Percentiles rank a stretch among this genome's conserved stretches.
These are phyloP conservation scores for Bombylius discolor DNA, from an alignment of 2,888 invertebrate species.

Conservation along the genomic window DNA sequence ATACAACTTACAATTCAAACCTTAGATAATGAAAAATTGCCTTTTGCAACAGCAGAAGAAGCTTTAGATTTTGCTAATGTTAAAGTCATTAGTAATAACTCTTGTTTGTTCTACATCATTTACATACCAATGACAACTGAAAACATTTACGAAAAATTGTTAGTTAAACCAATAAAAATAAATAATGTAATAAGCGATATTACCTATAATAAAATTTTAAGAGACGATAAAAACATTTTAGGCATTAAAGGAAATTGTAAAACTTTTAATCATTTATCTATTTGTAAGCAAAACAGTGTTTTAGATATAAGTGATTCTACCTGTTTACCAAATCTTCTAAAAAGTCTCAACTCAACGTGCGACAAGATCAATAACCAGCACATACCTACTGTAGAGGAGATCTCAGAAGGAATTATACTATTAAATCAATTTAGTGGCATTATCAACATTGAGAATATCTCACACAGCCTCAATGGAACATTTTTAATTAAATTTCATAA, in stretches of 20 bases:
- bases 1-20: constrained; percentile 6
- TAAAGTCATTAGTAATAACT: constrained; percentile 14
- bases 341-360: constrained; percentile 9
- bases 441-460: constrained; percentile 1
- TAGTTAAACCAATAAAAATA: constrained; percentile 11
- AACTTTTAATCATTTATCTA: constrained; percentile 9
- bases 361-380: constrained; percentile 7
- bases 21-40: constrained; percentile 12
- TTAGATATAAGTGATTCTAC: constrained; percentile 9
- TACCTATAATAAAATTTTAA: background rate
- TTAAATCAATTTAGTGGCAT: constrained; percentile 7
- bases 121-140: constrained; percentile 12
- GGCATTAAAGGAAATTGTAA: constrained; percentile 10
- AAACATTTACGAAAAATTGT: constrained; percentile 8
- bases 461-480: too few relatives aligned
- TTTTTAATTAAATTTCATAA: constrained; percentile 12
- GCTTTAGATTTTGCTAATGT: constrained; percentile 15
- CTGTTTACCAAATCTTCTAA: constrained; percentile 13
- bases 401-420: constrained; percentile 1
- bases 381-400: constrained; percentile 3
- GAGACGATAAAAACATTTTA: constrained; percentile 9
- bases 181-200: constrained; percentile 8
- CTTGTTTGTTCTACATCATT: constrained; percentile 13
- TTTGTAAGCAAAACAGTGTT: constrained; percentile 9
- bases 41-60: constrained; percentile 13